Conservation (phyloP, 2,113 vertebrate species). For the Boleophthalmus pectinirostris region DNA sequence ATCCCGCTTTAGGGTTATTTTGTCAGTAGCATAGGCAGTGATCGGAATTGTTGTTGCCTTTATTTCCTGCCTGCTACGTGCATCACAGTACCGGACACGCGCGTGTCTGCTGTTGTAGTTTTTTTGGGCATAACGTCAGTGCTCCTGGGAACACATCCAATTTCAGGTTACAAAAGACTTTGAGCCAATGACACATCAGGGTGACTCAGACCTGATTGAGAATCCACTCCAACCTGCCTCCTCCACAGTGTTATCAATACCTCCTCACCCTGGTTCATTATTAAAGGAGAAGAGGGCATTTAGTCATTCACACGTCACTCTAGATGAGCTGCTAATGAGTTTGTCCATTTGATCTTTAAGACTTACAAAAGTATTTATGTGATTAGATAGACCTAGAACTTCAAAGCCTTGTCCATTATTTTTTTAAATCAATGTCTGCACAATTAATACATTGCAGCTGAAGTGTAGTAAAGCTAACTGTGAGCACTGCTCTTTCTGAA, state of each 20-base stretch:
- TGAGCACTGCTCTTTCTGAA: too few species aligned
- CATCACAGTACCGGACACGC: slow-evolving; percentile 13
- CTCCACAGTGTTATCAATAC: slow-evolving; percentile 5
- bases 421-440: neutral
- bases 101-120: neutral
- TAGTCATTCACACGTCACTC: slow-evolving; percentile 1
- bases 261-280: neutral
- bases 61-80: neutral
- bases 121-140: neutral
- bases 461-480: too few species aligned
- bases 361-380: neutral
- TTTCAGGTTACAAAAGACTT: neutral
- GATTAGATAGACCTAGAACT: neutral
- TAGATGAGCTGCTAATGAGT: slow-evolving; percentile 6
- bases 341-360: neutral
- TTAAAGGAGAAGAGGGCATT: neutral
- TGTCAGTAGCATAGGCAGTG: neutral
- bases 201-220: slow-evolving; percentile 13
- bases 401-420: neutral
- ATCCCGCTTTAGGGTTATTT: neutral
- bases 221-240: neutral
- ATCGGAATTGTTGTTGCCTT: too few species aligned
- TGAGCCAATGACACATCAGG: slow-evolving; percentile 18
- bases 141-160: neutral
- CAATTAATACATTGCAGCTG: too few species aligned